Conservation (phyloP, 1,140 invertebrate genomes). For the Ostrea denselamellosa region DNA sequence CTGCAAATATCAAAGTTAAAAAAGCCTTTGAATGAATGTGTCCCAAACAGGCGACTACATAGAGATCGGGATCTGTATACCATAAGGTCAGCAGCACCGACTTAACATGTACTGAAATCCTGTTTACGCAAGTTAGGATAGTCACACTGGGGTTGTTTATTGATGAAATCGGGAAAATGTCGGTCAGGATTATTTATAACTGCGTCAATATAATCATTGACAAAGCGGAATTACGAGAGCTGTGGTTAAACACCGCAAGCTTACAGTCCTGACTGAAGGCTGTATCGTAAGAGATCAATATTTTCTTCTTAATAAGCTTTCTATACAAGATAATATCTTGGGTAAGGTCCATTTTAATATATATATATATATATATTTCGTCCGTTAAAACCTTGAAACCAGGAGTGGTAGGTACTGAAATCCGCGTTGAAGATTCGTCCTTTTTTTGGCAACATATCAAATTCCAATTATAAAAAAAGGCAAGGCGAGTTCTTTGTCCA, state of each 20-base stretch:
- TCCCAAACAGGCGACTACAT: neutral
- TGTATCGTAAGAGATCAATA: neutral
- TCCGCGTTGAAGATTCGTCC: neutral
- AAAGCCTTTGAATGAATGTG: constrained; percentile 2
- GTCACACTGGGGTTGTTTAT: constrained; percentile 9
- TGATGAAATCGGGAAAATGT: constrained; percentile 23
- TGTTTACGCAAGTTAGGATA: neutral
- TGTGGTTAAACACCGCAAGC: constrained; percentile 1
- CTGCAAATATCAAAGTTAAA: constrained; percentile 61
- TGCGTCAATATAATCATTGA: constrained; percentile 46
- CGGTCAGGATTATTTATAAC: constrained; percentile 34
- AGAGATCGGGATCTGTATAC: neutral
- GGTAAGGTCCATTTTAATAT: neutral
- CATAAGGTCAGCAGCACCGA: neutral
- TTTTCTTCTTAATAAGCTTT: neutral
- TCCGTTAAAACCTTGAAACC: neutral
- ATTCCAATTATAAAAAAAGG: constrained; percentile 21
- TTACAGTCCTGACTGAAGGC: constrained; percentile 7
- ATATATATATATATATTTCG: neutral
- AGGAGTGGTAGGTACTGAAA: constrained; percentile 6
- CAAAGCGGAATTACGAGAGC: constrained; percentile 41
- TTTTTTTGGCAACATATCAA: constrained; percentile 17
- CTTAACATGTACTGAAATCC: neutral
- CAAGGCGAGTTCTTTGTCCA: constrained; percentile 34
- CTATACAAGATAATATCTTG: neutral